Percentiles rank a stretch among this genome's conserved stretches.
These are phyloP conservation scores for Kryptopterus vitreolus DNA, from an alignment of 2,797 vertebrate species.

Conservation along the genomic window DNA sequence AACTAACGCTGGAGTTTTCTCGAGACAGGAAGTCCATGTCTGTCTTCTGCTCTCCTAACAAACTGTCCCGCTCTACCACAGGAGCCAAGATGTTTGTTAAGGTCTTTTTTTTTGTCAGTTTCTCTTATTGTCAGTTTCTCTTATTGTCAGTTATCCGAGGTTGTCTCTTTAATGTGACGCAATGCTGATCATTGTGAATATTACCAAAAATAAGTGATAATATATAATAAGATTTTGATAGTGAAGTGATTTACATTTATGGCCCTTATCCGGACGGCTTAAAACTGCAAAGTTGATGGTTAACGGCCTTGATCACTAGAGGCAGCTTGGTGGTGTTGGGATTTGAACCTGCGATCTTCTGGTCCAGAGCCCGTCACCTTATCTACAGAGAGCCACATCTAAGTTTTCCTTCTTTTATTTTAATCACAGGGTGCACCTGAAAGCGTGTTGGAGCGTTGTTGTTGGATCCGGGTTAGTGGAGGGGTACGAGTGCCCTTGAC, in stretches of 20 bases:
- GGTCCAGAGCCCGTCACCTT: too few relatives aligned
- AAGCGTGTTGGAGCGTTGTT: constrained; percentile 76
- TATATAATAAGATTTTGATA: too few relatives aligned
- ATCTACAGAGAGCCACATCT: too few relatives aligned
- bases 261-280: too few relatives aligned
- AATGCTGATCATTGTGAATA: neutral
- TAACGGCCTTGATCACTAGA: too few relatives aligned
- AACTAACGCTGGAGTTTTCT: constrained; percentile 79
- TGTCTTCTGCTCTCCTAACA: constrained; percentile 76
- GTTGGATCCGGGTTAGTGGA: constrained; percentile 64
- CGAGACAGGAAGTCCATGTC: constrained; percentile 83
- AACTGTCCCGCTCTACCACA: constrained; percentile 65
- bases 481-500: constrained; percentile 66
- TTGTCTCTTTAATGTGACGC: neutral
- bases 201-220: neutral
- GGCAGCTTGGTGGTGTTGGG: too few relatives aligned
- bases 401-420: neutral
- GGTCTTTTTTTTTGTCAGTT: constrained; percentile 59
- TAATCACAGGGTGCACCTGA: constrained; percentile 74
- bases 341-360: too few relatives aligned
- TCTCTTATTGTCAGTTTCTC: neutral
- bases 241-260: too few relatives aligned
- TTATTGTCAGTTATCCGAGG: neutral
- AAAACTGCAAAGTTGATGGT: too few relatives aligned
- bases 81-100: constrained; percentile 80